Evolutionary conservation across 2,888 invertebrate species (phyloP).

Genomic region (Xestia ashworthii): DNA sequence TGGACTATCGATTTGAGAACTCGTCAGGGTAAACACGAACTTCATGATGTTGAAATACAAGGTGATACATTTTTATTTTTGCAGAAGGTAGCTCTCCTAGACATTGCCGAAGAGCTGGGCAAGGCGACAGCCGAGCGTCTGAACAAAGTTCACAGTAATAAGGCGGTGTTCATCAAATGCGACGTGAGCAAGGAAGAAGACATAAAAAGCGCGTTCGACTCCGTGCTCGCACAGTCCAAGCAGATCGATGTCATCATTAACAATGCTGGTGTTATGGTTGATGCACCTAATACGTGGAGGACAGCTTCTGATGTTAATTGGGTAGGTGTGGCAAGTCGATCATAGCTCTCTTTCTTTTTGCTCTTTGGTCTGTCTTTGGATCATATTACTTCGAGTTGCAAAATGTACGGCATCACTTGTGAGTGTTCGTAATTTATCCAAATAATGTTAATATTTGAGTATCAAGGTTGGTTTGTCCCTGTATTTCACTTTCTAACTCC

Average conservation of each 20-base stretch:
- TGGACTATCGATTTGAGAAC: background rate
- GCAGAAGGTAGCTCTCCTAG: slow-evolving; percentile 72
- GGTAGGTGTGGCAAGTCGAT: slow-evolving; percentile 59
- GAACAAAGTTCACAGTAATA: slow-evolving; percentile 67
- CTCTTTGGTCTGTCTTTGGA: background rate
- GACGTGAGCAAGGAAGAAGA: slow-evolving; percentile 75
- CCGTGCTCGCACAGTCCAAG: slow-evolving; percentile 68
- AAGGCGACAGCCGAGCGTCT: slow-evolving; percentile 67
- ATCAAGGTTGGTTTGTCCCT: background rate
- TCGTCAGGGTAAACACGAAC: background rate
- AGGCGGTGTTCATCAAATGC: slow-evolving; percentile 74
- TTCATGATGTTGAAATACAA: background rate
- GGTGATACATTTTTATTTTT: background rate
- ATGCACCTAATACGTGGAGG: slow-evolving; percentile 71
- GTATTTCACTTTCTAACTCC: background rate
- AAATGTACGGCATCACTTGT: background rate
- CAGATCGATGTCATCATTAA: slow-evolving; percentile 77
- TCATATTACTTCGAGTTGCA: background rate
- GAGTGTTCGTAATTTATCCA: background rate
- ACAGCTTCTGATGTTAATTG: slow-evolving; percentile 75
- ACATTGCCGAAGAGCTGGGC: slow-evolving; percentile 73
- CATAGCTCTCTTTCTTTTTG: background rate
- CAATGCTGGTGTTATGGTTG: slow-evolving; percentile 79
- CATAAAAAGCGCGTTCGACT: slow-evolving; percentile 69
- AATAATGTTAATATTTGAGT: background rate